These are phyloP conservation scores for Argyrosomus japonicus DNA, from an alignment of 2,113 vertebrate genomes.

Conservation along the genomic window DNA sequence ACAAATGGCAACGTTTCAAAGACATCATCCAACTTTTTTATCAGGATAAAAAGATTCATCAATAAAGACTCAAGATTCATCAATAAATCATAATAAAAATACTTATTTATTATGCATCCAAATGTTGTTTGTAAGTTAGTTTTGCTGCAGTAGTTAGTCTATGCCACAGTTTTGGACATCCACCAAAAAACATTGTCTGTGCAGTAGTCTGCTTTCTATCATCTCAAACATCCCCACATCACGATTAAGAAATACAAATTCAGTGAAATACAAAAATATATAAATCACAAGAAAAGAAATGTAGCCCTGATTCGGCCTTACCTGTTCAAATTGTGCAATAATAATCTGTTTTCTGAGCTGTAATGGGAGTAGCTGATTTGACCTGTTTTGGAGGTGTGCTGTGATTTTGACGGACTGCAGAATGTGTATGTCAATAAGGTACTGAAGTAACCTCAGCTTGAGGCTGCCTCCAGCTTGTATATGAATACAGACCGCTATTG, in stretches of 20 bases:
- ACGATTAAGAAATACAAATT: not conserved
- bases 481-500: not conserved
- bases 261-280: not conserved
- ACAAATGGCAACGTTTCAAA: not conserved
- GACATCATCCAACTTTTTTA: not conserved
- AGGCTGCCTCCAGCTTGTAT: not conserved
- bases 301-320: not conserved
- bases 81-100: too few species aligned
- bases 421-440: not conserved
- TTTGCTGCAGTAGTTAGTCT: not conserved
- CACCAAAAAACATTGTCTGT: not conserved
- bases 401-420: not conserved
- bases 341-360: not conserved
- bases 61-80: too few species aligned
- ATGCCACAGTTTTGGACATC: not conserved
- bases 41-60: too few species aligned
- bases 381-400: not conserved
- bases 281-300: not conserved
- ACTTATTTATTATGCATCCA: too few species aligned
- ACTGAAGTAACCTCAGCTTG: too few species aligned
- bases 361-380: conserved; percentile 2
- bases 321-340: not conserved
- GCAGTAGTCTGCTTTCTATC: not conserved
- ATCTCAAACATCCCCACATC: not conserved
- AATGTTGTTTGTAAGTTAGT: too few species aligned